Evolutionary conservation across 2,888 invertebrate genomes (phyloP).

Genomic region (Therioaphis trifolii): DNA sequence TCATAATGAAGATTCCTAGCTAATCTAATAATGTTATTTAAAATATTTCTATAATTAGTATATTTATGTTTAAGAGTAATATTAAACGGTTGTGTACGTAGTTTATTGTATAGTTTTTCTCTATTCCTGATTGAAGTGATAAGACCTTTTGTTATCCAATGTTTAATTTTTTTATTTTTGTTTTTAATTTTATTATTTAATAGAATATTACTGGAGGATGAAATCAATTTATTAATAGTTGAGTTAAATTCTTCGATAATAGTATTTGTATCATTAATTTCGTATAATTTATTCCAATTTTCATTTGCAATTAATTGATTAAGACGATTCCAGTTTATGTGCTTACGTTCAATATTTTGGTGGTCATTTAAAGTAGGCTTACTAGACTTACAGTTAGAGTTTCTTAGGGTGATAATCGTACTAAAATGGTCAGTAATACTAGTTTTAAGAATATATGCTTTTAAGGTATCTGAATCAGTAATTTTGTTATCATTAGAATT

Average conservation of each 20-base stretch:
- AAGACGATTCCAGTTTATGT: background rate
- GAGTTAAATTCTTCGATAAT: background rate
- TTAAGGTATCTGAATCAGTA: background rate
- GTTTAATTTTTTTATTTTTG: conserved; percentile 1
- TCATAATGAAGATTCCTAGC: background rate
- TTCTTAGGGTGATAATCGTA: too few species aligned
- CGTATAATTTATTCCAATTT: too few species aligned
- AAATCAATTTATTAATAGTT: background rate
- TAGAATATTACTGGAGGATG: background rate
- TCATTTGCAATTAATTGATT: too few species aligned
- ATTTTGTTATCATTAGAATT: background rate
- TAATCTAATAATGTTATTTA: background rate
- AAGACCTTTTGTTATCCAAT: background rate
- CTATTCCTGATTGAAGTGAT: background rate
- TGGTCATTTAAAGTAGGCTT: background rate
- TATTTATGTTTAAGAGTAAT: background rate
- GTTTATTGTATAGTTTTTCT: background rate
- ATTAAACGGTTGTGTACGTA: background rate
- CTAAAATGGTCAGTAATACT: too few species aligned
- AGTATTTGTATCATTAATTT: too few species aligned
- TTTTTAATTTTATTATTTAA: background rate
- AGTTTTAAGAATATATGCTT: background rate
- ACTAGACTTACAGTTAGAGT: background rate
- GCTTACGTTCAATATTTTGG: background rate
- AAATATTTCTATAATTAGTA: too few species aligned